Base-by-base conservation (phyloP, 2,797 vertebrate genomes). In the Pantherophis alleghaniensis region DNA sequence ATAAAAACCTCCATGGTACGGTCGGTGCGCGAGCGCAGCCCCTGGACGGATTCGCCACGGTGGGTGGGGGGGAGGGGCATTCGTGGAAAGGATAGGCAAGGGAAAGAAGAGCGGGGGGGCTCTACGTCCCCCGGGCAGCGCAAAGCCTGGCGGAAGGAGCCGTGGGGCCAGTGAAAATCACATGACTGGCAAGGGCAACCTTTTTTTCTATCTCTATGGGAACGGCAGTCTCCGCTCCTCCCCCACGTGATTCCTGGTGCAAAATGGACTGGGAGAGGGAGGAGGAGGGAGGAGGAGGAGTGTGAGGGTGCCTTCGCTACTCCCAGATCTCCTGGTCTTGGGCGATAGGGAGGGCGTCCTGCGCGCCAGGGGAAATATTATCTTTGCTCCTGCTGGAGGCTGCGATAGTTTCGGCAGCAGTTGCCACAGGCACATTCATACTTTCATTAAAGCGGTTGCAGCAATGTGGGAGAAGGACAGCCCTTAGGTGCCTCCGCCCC, bases 1-100 rank as follows among this genome's bases (percentile, higher is more conserved):
- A 99, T 99, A 96, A 97, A 99, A 94, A 99, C 98, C 97, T 98
- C 98, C 96, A 98, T 98, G 93, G 98, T 28, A 56, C 95, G 93
- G 91, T 87, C 92, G 90, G 92, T 57, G 87, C 63, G 63, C 47
- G 92, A 60, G 92, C 53, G 69, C 63, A 87, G 90, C 12, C 14
- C 6, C 51, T 5, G 87, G 37, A 59, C 3, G 10, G 69, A 57
- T 55, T 26, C 79, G 13, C 79, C 91, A 16, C 74, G 32, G 18
- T 11, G 59, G 42, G 3, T 4, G 10, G 3, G 22, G 9, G 2
- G 16, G 37, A 11, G 86, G 32, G 14, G 63, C 3, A 47, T 37
- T 14, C 32, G 88, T 4, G 47, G 11, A 7, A 0, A n/a, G 28
- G 69, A 1, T 0, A 22, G n/a, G 51, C 3, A 11, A 16, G 14